Conservation (phyloP, 2,888 invertebrate species). For the Pinctada fucata region DNA sequence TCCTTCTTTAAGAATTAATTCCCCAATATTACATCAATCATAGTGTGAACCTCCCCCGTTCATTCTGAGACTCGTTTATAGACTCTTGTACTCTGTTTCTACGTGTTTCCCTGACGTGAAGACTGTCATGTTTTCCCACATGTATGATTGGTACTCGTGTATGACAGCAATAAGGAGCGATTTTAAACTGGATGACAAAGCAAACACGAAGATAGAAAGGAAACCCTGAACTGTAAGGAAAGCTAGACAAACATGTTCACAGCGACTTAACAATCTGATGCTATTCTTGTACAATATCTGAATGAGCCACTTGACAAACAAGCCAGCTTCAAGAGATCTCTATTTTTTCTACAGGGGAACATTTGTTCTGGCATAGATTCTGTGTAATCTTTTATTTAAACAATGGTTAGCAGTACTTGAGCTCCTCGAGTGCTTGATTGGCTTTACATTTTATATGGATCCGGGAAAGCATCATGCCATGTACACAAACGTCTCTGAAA, state of each 20-base stretch:
- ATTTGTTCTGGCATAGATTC: constrained; percentile 4
- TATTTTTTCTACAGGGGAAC: neutral
- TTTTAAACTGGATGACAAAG: constrained; percentile 5
- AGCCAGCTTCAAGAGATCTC: neutral
- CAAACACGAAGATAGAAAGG: too few species aligned
- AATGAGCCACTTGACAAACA: constrained; percentile 10
- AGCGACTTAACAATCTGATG: neutral
- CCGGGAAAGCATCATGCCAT: too few species aligned
- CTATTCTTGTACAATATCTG: neutral
- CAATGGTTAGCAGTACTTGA: constrained; percentile 15
- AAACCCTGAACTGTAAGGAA: too few species aligned
- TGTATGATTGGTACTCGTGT: neutral
- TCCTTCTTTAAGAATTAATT: too few species aligned
- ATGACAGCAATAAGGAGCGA: constrained; percentile 2
- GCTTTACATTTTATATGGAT: too few species aligned
- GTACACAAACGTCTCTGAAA: too few species aligned
- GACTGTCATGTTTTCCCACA: too few species aligned
- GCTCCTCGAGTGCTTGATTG: constrained; percentile 8
- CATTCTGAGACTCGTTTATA: too few species aligned
- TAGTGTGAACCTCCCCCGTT: too few species aligned
- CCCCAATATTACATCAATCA: too few species aligned
- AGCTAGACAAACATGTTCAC: constrained; percentile 5
- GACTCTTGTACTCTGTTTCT: too few species aligned
- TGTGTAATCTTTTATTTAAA: constrained; percentile 16
- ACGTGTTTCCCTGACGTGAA: too few species aligned